Evolutionary conservation across 2,888 invertebrate species (phyloP).

Genomic region (Phaonia tiefii): DNA sequence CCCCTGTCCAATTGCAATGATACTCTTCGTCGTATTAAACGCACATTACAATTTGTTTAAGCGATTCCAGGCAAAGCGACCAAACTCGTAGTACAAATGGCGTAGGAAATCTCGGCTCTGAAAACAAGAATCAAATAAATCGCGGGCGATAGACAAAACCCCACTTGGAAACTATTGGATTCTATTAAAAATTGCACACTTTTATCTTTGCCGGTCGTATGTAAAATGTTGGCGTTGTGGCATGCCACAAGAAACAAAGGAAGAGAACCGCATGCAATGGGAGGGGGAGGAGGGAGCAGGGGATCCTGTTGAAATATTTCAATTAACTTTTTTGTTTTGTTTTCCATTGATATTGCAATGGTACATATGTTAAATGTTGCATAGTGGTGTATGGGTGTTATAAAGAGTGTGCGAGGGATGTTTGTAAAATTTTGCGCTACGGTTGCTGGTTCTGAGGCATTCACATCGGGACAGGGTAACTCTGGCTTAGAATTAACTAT

Average conservation of each 20-base stretch:
- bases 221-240: constrained; percentile 51
- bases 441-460: neutral
- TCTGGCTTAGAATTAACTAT: no score
- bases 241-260: constrained; percentile 1
- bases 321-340: constrained; percentile 74
- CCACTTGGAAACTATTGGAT: constrained; percentile 73
- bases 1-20: constrained; percentile 42
- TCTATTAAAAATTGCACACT: constrained; percentile 75
- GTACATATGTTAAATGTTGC: constrained; percentile 40
- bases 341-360: neutral
- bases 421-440: neutral
- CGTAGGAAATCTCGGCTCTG: constrained; percentile 13
- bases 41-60: constrained; percentile 38
- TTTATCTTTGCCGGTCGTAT: constrained; percentile 63
- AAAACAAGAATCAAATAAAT: constrained; percentile 76
- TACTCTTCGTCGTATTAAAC: constrained; percentile 47
- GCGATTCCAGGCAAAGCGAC: constrained; percentile 12
- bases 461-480: no score
- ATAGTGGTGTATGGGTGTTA: no score
- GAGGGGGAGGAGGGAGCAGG: constrained; percentile 52
- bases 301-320: constrained; percentile 78
- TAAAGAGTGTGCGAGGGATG: neutral
- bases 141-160: constrained; percentile 78
- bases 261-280: constrained; percentile 37
- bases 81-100: neutral